Conservation (phyloP, 2,888 invertebrate species). For the Rhimphoctona megacephalus region DNA sequence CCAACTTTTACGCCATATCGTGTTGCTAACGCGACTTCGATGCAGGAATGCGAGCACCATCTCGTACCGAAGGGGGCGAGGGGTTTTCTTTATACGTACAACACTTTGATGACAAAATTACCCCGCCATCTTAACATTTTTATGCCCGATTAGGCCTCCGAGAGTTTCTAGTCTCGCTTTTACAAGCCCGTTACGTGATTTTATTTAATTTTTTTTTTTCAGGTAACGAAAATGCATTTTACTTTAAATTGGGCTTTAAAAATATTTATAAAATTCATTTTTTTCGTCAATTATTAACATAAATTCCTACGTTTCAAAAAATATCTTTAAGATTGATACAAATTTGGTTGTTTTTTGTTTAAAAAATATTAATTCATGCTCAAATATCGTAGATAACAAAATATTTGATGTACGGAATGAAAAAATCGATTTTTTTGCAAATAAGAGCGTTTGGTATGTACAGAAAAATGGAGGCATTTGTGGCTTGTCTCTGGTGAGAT, state of each 20-base stretch:
- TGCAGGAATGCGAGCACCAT: constrained; percentile 36
- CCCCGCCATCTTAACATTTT: constrained; percentile 10
- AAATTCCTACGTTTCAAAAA: no score
- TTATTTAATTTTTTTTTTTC: background rate
- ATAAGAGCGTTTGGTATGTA: background rate
- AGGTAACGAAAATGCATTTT: background rate
- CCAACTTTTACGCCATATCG: constrained; percentile 23
- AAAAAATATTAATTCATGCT: background rate
- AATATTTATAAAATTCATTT: background rate
- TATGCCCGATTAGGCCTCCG: constrained; percentile 10
- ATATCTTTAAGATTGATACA: background rate
- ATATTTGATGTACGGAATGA: background rate
- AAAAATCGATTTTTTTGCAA: background rate
- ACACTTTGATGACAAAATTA: constrained; percentile 38
- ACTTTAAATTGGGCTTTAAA: background rate
- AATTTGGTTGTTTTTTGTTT: background rate
- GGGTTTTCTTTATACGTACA: background rate
- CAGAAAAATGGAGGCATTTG: background rate
- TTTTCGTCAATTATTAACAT: background rate
- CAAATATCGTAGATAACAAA: background rate
- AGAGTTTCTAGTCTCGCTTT: constrained; percentile 6
- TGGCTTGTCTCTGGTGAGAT: background rate
- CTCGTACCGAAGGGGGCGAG: background rate
- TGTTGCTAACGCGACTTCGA: background rate
- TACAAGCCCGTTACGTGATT: background rate